Evolutionary conservation across 2,888 invertebrate species (phyloP).

Genomic region (Himalopsyche anomala): DNA sequence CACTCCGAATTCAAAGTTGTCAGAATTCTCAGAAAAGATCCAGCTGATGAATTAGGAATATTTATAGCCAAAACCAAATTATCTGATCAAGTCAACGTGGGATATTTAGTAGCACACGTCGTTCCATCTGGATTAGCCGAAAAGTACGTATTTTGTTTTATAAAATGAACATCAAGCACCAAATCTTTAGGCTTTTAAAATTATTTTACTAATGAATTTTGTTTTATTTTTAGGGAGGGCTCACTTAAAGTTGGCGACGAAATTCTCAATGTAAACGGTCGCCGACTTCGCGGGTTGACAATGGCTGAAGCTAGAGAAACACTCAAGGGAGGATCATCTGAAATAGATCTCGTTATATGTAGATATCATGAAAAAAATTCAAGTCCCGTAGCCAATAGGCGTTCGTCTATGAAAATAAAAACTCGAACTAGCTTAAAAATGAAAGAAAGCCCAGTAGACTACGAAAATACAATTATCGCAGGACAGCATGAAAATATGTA

Average conservation of each 20-base stretch:
- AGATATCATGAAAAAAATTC: constrained; percentile 72
- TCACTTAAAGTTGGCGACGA: constrained; percentile 83
- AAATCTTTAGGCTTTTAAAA: neutral
- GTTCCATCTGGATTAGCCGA: constrained; percentile 83
- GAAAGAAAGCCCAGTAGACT: constrained; percentile 84
- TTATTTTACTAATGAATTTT: neutral
- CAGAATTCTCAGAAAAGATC: constrained; percentile 76
- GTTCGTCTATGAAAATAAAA: constrained; percentile 58
- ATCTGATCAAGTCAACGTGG: constrained; percentile 78
- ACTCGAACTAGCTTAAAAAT: constrained; percentile 68
- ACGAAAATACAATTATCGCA: constrained; percentile 80
- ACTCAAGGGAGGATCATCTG: constrained; percentile 79
- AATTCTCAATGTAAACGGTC: constrained; percentile 84
- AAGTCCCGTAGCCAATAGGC: constrained; percentile 55
- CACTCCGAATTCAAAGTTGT: constrained; percentile 75
- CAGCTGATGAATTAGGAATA: constrained; percentile 83
- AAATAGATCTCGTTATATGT: constrained; percentile 82
- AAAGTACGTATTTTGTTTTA: constrained; percentile 74
- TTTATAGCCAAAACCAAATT: constrained; percentile 83
- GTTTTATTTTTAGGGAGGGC: constrained; percentile 77
- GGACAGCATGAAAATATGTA: constrained; percentile 73
- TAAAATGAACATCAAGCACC: neutral
- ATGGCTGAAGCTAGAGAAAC: constrained; percentile 82
- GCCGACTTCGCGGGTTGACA: constrained; percentile 80
- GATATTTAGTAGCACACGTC: constrained; percentile 84